Evolutionary conservation across 2,888 invertebrate genomes (phyloP).

Genomic region (Tetropium fuscum): DNA sequence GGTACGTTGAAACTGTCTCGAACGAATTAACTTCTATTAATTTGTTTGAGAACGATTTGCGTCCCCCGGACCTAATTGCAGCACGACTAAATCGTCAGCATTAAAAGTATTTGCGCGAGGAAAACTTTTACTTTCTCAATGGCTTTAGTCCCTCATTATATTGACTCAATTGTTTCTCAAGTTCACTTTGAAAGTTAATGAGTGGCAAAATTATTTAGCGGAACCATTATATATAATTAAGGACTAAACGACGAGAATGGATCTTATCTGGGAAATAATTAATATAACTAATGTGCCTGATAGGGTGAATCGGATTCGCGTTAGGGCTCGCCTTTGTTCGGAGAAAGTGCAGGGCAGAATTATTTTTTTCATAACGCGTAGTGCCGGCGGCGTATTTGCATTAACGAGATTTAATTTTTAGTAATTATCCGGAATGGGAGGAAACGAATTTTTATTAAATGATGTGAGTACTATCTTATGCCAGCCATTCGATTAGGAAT

Average conservation of each 20-base stretch:
- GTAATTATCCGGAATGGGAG: too few relatives aligned
- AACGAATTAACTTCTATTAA: conserved; percentile 34
- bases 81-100: conserved; percentile 28
- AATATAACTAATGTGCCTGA: conserved; percentile 26
- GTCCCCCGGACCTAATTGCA: conserved; percentile 23
- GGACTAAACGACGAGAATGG: conserved; percentile 21
- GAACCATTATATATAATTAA: conserved; percentile 30
- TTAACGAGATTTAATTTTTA: too few relatives aligned
- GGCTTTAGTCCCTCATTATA: conserved; percentile 30
- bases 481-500: too few relatives aligned
- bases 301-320: conserved; percentile 20
- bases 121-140: conserved; percentile 33
- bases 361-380: too few relatives aligned
- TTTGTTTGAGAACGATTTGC: conserved; percentile 27
- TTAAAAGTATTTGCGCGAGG: conserved; percentile 32
- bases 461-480: too few relatives aligned
- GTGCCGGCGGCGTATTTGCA: too few relatives aligned
- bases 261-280: conserved; percentile 25
- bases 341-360: not conserved
- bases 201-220: conserved; percentile 34
- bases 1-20: conserved; percentile 12
- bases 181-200: conserved; percentile 35
- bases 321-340: conserved; percentile 2
- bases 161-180: conserved; percentile 31
- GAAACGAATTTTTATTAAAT: too few relatives aligned